phyloP scores from a whole-genome alignment of 2,888 invertebrate species.

The Ornithoptera alexandrae region DNA sequence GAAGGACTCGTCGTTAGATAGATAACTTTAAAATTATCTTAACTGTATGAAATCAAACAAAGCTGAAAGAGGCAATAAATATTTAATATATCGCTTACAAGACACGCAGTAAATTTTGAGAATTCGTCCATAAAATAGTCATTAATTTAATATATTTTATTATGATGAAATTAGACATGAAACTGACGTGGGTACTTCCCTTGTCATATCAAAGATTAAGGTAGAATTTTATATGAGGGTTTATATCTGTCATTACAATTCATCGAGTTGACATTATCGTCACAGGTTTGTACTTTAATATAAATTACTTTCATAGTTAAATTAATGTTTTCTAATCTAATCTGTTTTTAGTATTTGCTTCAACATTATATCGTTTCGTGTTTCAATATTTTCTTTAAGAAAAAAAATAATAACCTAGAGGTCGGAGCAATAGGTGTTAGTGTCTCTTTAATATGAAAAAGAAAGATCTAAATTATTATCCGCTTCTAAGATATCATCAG shows the following conservation, averaged over 20 bases:
- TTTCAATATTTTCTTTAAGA: no score
- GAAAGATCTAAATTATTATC: no score
- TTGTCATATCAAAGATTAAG: conserved; percentile 17
- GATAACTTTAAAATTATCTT: not conserved
- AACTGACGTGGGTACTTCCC: conserved; percentile 19
- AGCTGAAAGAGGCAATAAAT: not conserved
- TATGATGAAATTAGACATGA: conserved; percentile 6
- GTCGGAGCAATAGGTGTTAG: no score
- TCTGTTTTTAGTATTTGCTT: not conserved
- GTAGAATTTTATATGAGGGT: conserved; percentile 11
- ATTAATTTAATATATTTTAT: conserved; percentile 8
- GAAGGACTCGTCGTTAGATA: not conserved
- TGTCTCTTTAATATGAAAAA: no score
- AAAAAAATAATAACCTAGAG: no score
- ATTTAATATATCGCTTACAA: not conserved
- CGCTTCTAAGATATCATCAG: no score
- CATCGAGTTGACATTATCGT: not conserved
- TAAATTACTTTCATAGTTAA: not conserved
- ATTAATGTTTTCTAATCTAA: not conserved
- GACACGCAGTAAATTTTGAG: not conserved
- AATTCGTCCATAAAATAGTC: not conserved
- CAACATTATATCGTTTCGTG: no score
- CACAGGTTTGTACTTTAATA: not conserved
- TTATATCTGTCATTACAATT: conserved; percentile 6
- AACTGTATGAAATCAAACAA: not conserved